Evolutionary conservation across 2,113 vertebrate species (phyloP), one percentile per base, ranked within the genome.

Genomic region (Electrona antarctica): DNA sequence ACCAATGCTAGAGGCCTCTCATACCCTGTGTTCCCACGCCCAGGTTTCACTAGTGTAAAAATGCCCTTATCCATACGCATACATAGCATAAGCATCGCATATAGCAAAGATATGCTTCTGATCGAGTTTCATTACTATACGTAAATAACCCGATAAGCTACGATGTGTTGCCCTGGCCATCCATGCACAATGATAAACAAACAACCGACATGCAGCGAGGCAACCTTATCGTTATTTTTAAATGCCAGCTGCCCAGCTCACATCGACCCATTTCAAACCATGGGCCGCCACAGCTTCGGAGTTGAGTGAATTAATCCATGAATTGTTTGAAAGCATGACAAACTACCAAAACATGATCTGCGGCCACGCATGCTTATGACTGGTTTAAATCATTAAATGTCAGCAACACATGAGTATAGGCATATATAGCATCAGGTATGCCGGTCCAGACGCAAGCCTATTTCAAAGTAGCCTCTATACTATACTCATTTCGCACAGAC

Each of bases 201-300:
- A 83, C 79, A 80, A 77, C 70, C 57, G 46, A 45, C 52, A 21
- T 21, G 21, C 21, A 21, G 21, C 21, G 21, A 57, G 12, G 41
- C 48, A 76, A 55, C 60, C 75, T 76, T 46, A 73, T 76, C 80
- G 73, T 73, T 84, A 71, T 79, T 86, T 41, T 86, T 77, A 90
- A 91, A 92, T 86, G 88, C 80, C 88, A 88, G 21, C 21, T 21
- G 21, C 21, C 21, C 21, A 21, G 28, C 73, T 73, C 76, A 70
- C 76, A 91, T 85, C 80, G 83, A 88, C 81, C 88, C 78, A 79
- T 65, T 60, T 66, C 73, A 62, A 59, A 84, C 59, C 74, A 76
- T 46, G 71, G 47, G 69, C 63, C 33, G 5, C 5, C 67, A 71
- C 13, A 69, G 69, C 69, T 82, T 81, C 68, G 47, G 48, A 33